These are phyloP conservation scores for Mastacembelus armatus DNA, from an alignment of 2,797 vertebrate species.

Conservation along the genomic window DNA sequence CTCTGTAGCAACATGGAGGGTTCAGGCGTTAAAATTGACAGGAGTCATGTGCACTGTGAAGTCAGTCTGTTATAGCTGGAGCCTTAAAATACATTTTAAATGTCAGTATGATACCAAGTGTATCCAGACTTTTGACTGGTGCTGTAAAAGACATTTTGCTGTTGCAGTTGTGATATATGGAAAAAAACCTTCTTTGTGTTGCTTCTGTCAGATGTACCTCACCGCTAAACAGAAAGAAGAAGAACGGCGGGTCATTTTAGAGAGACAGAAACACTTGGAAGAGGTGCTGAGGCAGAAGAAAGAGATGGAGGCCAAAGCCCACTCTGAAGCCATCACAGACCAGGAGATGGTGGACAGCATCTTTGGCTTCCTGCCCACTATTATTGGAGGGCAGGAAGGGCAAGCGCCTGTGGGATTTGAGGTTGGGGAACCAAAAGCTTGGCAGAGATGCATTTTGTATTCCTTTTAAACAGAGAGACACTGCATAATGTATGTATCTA, in stretches of 20 bases:
- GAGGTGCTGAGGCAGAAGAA: constrained; percentile 79
- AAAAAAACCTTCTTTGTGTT: too few relatives aligned
- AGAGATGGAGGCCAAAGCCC: constrained; percentile 65
- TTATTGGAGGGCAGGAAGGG: constrained; percentile 88
- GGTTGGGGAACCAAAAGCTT: constrained; percentile 72
- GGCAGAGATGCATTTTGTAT: not conserved
- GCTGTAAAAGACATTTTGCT: too few relatives aligned
- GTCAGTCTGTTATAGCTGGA: too few relatives aligned
- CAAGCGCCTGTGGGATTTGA: constrained; percentile 85
- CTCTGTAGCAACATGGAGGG: too few relatives aligned
- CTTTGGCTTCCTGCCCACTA: constrained; percentile 91
- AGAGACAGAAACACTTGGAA: constrained; percentile 75
- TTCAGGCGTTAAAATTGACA: too few relatives aligned
- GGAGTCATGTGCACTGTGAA: too few relatives aligned
- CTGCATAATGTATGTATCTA: not conserved
- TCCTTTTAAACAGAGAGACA: not conserved
- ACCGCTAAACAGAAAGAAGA: constrained; percentile 74
- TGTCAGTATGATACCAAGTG: too few relatives aligned
- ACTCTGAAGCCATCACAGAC: constrained; percentile 80
- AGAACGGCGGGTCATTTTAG: constrained; percentile 59
- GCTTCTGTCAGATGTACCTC: constrained; percentile 77
- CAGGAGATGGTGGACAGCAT: constrained; percentile 93
- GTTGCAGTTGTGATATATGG: too few relatives aligned
- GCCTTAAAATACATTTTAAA: too few relatives aligned
- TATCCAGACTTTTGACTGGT: too few relatives aligned